Evolutionary conservation across 2,113 vertebrate genomes (phyloP).

Genomic region (Neogale vison): DNA sequence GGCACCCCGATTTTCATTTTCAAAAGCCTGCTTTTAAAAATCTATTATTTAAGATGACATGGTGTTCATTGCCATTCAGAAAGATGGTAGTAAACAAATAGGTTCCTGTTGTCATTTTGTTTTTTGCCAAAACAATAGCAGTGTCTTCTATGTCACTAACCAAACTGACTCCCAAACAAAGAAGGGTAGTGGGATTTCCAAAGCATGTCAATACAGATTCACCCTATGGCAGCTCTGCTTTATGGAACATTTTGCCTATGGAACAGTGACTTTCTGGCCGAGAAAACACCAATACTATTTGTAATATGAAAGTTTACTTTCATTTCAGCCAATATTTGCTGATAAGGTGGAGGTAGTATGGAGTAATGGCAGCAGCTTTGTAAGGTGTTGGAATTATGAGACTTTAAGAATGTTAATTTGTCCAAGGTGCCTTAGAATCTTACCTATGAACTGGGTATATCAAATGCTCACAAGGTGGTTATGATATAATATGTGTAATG

Average conservation of each 20-base stretch:
- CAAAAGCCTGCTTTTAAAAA: conserved; percentile 72
- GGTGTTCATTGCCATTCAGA: conserved; percentile 70
- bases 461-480: not conserved
- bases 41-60: conserved; percentile 80
- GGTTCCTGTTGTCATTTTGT: conserved; percentile 83
- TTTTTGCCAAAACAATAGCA: conserved; percentile 79
- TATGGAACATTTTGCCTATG: conserved; percentile 64
- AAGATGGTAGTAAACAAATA: conserved; percentile 83
- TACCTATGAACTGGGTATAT: not conserved
- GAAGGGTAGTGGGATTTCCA: conserved; percentile 83
- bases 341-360: not conserved
- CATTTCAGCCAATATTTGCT: not conserved
- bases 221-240: conserved; percentile 71
- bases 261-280: conserved; percentile 53
- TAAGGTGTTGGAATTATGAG: not conserved
- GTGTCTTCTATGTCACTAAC: conserved; percentile 82
- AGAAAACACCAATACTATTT: conserved; percentile 53
- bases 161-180: conserved; percentile 85
- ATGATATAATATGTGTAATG: not conserved
- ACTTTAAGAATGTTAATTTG: not conserved
- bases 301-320: conserved; percentile 36
- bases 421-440: not conserved
- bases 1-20: too few relatives aligned
- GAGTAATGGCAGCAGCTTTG: not conserved
- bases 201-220: conserved; percentile 81